A percentile compares a stretch with the other conserved stretches of the same genome.
These are phyloP conservation scores for Rousettus leschenaultii DNA, from an alignment of 2,113 vertebrate species.

Conservation along the genomic window DNA sequence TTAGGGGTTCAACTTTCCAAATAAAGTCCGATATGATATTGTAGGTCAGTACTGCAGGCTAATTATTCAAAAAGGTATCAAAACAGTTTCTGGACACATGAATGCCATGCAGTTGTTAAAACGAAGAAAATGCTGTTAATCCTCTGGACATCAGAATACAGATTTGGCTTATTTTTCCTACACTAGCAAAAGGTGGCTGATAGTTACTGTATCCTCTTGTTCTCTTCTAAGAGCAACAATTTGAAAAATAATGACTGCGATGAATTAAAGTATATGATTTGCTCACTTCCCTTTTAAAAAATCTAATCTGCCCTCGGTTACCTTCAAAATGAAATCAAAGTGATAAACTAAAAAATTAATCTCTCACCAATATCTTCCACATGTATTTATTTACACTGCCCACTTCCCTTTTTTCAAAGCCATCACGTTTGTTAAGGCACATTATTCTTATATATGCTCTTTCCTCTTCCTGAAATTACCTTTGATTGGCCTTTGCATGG, in stretches of 20 bases:
- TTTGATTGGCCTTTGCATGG: neutral
- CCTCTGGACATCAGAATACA: neutral
- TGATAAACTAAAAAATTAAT: neutral
- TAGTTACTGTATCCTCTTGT: neutral
- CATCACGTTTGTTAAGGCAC: neutral
- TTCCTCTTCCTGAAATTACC: neutral
- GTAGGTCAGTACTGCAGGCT: neutral
- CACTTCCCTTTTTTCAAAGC: neutral
- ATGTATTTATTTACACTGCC: neutral
- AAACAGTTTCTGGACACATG: neutral
- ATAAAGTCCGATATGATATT: neutral
- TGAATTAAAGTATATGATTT: neutral
- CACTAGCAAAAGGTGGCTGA: neutral
- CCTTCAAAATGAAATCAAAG: neutral
- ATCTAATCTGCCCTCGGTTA: neutral
- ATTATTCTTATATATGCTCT: neutral
- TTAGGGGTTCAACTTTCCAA: neutral
- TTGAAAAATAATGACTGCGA: neutral
- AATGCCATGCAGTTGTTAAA: neutral
- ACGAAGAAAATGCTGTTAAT: neutral
- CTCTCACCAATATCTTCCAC: neutral
- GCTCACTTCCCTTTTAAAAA: neutral
- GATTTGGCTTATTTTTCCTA: neutral
- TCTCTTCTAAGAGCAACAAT: neutral
- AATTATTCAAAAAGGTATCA: neutral